Evolutionary conservation across 2,113 vertebrate species (phyloP), one percentile per base, ranked within the genome.

Genomic region (Mystacornis crossleyi): DNA sequence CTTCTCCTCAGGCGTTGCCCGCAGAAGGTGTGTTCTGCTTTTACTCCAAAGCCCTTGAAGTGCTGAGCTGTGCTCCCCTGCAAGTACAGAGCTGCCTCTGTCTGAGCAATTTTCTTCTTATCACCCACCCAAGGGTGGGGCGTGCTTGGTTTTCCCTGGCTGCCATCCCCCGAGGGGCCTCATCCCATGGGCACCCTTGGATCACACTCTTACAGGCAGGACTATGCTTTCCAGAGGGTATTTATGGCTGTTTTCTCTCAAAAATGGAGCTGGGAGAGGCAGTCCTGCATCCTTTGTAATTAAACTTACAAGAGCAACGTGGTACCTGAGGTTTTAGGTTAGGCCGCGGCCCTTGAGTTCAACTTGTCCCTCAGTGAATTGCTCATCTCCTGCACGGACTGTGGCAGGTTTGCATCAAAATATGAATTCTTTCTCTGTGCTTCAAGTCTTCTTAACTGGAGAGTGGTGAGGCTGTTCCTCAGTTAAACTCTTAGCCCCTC

Each of bases 31-130:
- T 54, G 45, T 43, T 79, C 75, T 69, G 86, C 62, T 40, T 2
- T 47, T 58, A 15, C 34, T 40, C 66, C 77, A 19, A 90, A 67
- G 51, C 74, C 69, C 82, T 51, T 9, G 29, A 54, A 71, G 40
- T 57, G 86, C 91, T 93, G 79, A 92, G 79, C 86, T 92, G 2
- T 20, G 48, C 74, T 71, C 15, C 34, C 38, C 26, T 92, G 79
- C 96, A 6, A 65, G 89, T 94, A 80, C 71, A 72, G 91, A 93
- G 55, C 74, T 51, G 81, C 53, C 89, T 80, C 6, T 4, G 51
- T 5, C 81, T 26, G 40, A 43, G 82, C 70, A 86, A 75, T 82
- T 85, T 60, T 64, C 74, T 55, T 55, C 70, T 79, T 93, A 75
- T 90, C 91, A 57, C 54, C 53, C 62, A 72, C 48, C 50, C 74